These are phyloP conservation scores for Halichondria panicea DNA, from an alignment of 37 sponge, comb jelly and placozoan species.

Conservation along the genomic window DNA sequence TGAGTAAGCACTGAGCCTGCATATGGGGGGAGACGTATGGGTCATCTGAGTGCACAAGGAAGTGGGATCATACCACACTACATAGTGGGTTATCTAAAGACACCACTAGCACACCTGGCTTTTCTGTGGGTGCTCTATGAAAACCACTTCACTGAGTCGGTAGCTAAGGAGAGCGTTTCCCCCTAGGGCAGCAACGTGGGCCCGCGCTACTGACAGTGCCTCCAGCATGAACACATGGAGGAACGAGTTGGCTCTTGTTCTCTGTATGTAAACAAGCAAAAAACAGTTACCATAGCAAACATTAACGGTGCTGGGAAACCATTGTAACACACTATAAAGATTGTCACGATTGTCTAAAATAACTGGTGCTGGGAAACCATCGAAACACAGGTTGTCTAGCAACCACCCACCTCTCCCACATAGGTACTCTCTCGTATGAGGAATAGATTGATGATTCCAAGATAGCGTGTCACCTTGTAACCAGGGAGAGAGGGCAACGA, in stretches of 20 bases:
- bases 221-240: slow-evolving; percentile 67
- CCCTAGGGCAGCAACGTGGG: slow-evolving; percentile 60
- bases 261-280: background rate
- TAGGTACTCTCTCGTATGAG: slow-evolving; percentile 81
- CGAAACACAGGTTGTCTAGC: background rate
- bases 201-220: slow-evolving; percentile 51
- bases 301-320: background rate
- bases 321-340: background rate
- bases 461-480: slow-evolving; percentile 29
- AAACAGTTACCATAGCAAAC: background rate
- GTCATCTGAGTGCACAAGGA: no score
- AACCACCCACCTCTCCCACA: slow-evolving; percentile 43
- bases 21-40: background rate
- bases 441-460: slow-evolving; percentile 62
- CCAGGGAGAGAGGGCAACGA: slow-evolving; percentile 38
- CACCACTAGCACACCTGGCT: slow-evolving; percentile 58
- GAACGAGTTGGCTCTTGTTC: slow-evolving; percentile 6
- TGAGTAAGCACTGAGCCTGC: slow-evolving; percentile 76
- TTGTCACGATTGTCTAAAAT: background rate
- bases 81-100: background rate
- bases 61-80: background rate
- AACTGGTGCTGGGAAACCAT: background rate
- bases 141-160: slow-evolving; percentile 53
- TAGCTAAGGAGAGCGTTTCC: slow-evolving; percentile 74
- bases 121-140: slow-evolving; percentile 68